Conservation (phyloP, 2,797 vertebrate species). For the Mycteria americana region DNA sequence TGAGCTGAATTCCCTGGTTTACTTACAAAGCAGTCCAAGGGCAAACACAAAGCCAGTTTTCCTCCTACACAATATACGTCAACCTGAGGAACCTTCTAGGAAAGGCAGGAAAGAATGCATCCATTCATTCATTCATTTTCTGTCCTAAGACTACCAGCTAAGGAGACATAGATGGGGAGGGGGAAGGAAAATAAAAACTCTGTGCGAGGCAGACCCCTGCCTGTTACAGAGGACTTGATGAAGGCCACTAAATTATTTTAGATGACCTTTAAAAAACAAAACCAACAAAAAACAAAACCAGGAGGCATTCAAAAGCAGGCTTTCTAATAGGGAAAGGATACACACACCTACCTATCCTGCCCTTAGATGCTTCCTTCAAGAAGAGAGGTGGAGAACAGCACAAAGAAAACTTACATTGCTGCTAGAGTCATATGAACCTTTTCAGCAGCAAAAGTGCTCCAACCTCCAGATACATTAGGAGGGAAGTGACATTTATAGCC, state of each 20-base stretch:
- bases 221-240: background rate
- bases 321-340: background rate
- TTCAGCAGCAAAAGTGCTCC: background rate
- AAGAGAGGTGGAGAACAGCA: background rate
- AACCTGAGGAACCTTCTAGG: constrained; percentile 15
- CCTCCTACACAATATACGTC: background rate
- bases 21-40: background rate
- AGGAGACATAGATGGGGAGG: background rate
- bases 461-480: background rate
- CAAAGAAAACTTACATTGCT: background rate
- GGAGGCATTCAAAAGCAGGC: background rate
- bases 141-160: background rate
- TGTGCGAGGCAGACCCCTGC: background rate
- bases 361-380: background rate
- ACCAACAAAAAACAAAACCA: background rate
- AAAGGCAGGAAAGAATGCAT: constrained; percentile 14
- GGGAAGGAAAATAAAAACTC: background rate
- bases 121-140: background rate
- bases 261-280: background rate
- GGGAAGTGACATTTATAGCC: constrained; percentile 27
- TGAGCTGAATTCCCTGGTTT: background rate
- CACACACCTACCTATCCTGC: background rate
- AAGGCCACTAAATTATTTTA: background rate
- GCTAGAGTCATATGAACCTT: background rate
- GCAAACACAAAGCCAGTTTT: background rate